Percentiles rank a stretch among this genome's conserved stretches.
Evolutionary conservation across 2,888 invertebrate species (phyloP).

Genomic region (Aspidiotus destructor): DNA sequence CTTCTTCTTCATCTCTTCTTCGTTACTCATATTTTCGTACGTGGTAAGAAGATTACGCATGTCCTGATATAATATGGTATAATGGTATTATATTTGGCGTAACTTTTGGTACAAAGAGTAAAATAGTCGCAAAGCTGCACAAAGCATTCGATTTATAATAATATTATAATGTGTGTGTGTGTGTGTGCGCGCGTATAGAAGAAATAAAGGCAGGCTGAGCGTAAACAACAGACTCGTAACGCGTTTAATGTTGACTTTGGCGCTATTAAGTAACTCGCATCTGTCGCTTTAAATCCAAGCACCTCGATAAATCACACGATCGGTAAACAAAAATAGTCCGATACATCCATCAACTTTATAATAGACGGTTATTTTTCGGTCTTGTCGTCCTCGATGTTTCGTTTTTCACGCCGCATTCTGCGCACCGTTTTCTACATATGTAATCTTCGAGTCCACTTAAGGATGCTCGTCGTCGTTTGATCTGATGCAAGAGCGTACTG

Average conservation of each 20-base stretch:
- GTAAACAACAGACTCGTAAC: slow-evolving; percentile 27
- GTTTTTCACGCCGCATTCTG: slow-evolving; percentile 17
- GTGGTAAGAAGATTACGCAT: slow-evolving; percentile 24
- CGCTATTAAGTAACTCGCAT: slow-evolving; percentile 33
- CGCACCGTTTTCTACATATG: slow-evolving; percentile 23
- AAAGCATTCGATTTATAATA: slow-evolving; percentile 29
- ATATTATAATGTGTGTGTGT: too few relatives aligned
- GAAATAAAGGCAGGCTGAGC: slow-evolving; percentile 17
- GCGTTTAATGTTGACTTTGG: slow-evolving; percentile 32
- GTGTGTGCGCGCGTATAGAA: too few relatives aligned
- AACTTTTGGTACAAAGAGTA: not conserved
- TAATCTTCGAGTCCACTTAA: slow-evolving; percentile 27
- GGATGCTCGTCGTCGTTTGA: too few relatives aligned
- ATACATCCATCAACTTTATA: slow-evolving; percentile 27
- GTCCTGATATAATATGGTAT: too few relatives aligned
- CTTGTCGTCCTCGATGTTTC: slow-evolving; percentile 3
- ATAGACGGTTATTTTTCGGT: slow-evolving; percentile 17
- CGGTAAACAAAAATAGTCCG: slow-evolving; percentile 27
- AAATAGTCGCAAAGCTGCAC: slow-evolving; percentile 18
- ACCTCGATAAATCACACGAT: slow-evolving; percentile 33
- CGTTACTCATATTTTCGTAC: too few relatives aligned
- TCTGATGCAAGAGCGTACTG: too few relatives aligned
- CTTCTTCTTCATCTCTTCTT: too few relatives aligned
- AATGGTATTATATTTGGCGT: slow-evolving; percentile 29
- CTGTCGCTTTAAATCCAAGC: slow-evolving; percentile 30